These are phyloP conservation scores for Otolemur crassicaudatus DNA, from an alignment of 2,797 vertebrate species.

Conservation along the genomic window DNA sequence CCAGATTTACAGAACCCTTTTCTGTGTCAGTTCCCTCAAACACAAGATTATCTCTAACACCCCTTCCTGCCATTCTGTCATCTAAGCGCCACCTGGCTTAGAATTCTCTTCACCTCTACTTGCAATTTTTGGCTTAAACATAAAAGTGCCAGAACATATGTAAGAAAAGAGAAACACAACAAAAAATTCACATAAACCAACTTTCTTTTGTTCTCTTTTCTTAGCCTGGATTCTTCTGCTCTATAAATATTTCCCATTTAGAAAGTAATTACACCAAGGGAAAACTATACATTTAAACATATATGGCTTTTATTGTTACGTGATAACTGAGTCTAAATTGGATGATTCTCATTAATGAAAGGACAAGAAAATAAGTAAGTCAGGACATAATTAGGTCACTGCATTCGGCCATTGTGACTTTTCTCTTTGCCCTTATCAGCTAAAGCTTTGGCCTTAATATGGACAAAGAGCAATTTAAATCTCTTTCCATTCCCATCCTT, in stretches of 20 bases:
- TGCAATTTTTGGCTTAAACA: neutral
- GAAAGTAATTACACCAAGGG: constrained; percentile 56
- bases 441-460: constrained; percentile 70
- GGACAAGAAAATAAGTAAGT: constrained; percentile 74
- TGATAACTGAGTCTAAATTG: constrained; percentile 67
- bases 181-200: neutral
- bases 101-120: neutral
- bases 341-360: constrained; percentile 74
- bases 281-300: constrained; percentile 62
- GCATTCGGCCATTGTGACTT: constrained; percentile 73
- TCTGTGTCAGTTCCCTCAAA: neutral
- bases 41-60: neutral
- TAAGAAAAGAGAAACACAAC: neutral
- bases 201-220: constrained; percentile 53
- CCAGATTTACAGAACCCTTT: neutral
- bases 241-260: constrained; percentile 59
- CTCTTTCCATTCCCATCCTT: constrained; percentile 70
- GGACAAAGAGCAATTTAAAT: constrained; percentile 81
- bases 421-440: constrained; percentile 78
- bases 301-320: constrained; percentile 67
- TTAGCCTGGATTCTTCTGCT: neutral
- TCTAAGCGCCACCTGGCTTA: neutral
- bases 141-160: neutral
- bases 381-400: constrained; percentile 75
- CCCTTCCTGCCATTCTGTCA: neutral